Evolutionary conservation across 2,888 invertebrate genomes (phyloP).

Genomic region (Tryphoninae sp.): DNA sequence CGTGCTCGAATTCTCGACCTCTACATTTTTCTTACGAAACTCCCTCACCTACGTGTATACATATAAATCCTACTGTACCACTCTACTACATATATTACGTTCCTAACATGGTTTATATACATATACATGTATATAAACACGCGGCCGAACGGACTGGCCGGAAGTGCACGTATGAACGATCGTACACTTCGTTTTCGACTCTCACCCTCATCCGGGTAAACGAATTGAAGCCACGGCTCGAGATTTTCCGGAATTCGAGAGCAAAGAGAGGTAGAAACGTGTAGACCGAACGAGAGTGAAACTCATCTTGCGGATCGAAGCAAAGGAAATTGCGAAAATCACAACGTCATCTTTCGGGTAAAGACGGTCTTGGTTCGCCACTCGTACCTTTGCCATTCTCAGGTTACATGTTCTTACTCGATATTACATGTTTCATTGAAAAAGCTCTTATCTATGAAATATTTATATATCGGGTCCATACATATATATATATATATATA

Average conservation of each 20-base stretch:
- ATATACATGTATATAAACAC: background rate
- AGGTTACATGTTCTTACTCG: background rate
- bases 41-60: background rate
- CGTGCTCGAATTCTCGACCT: conserved; percentile 25
- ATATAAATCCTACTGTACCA: background rate
- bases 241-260: conserved; percentile 19
- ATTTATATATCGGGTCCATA: background rate
- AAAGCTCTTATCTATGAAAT: conserved; percentile 19
- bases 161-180: conserved; percentile 18
- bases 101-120: background rate
- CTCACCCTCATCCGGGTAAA: conserved; percentile 1
- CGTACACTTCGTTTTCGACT: background rate
- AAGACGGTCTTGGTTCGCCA: background rate
- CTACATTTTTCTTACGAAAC: conserved; percentile 27
- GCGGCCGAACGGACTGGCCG: conserved; percentile 8
- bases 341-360: background rate
- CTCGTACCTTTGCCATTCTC: background rate
- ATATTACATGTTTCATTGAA: conserved; percentile 19
- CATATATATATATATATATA: background rate
- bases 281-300: conserved; percentile 4
- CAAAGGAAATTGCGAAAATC: conserved; percentile 15
- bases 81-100: background rate
- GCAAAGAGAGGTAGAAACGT: background rate
- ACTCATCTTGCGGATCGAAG: conserved; percentile 3
- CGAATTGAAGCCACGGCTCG: conserved; percentile 1